Conservation (phyloP, 2,888 invertebrate genomes). For the Meiosimyza platycephala region DNA sequence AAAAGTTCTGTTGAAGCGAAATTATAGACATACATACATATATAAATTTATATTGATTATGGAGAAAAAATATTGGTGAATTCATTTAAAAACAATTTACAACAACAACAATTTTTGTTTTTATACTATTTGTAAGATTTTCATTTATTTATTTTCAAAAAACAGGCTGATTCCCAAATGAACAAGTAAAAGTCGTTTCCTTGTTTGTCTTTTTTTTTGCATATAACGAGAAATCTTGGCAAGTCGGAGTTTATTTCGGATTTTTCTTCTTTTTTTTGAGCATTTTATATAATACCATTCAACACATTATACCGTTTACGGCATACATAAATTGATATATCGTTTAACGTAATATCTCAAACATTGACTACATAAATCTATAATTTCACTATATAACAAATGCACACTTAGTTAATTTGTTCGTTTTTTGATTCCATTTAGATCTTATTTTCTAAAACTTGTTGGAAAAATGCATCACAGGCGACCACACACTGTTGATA, state of each 20-base stretch:
- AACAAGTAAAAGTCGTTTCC: conserved; percentile 1
- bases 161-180: too few relatives aligned
- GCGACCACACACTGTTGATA: conserved; percentile 79
- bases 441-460: conserved; percentile 50
- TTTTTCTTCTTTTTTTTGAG: conserved; percentile 9
- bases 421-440: conserved; percentile 35
- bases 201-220: conserved; percentile 27
- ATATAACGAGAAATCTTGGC: conserved; percentile 33
- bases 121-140: too few relatives aligned
- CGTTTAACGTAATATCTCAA: conserved; percentile 6
- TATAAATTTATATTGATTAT: too few relatives aligned
- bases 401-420: background rate
- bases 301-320: conserved; percentile 27
- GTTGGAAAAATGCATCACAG: conserved; percentile 74
- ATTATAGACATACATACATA: too few relatives aligned
- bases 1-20: too few relatives aligned
- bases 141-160: too few relatives aligned
- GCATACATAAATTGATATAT: conserved; percentile 22
- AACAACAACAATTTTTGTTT: too few relatives aligned
- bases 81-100: too few relatives aligned
- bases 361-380: conserved; percentile 16
- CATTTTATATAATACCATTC: conserved; percentile 25
- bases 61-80: too few relatives aligned
- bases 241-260: conserved; percentile 30
- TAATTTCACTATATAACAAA: conserved; percentile 33